phyloP scores from a whole-genome alignment of 2,797 vertebrate species.

The Parotocinclus haroldoi region DNA sequence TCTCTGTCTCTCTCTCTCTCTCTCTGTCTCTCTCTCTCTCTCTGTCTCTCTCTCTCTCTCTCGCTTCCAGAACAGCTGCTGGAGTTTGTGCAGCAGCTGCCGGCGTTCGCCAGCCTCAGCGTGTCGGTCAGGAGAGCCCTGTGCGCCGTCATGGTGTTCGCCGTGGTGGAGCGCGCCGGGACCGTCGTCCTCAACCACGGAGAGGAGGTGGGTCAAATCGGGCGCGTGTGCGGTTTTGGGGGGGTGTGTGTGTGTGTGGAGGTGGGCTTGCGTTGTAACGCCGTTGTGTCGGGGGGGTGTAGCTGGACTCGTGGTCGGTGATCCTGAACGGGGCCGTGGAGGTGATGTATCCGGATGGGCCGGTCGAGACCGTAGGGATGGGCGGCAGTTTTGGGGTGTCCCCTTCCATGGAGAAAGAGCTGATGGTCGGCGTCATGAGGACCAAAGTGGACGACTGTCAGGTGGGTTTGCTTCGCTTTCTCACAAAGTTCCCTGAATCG shows the following conservation, averaged over 20 bases:
- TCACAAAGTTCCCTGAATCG: no score
- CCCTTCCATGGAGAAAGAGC: constrained; percentile 96
- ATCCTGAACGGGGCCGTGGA: constrained; percentile 98
- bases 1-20: no score
- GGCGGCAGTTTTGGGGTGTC: constrained; percentile 98
- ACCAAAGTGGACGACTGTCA: constrained; percentile 99
- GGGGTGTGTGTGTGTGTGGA: constrained; percentile 10
- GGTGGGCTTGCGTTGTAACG: no score
- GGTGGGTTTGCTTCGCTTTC: constrained; percentile 53
- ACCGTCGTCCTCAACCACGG: constrained; percentile 94
- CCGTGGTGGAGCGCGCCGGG: constrained; percentile 94
- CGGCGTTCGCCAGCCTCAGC: constrained; percentile 99
- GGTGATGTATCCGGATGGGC: constrained; percentile 87
- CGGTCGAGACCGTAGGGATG: constrained; percentile 93
- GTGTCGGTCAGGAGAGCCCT: constrained; percentile 97
- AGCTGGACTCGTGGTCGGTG: constrained; percentile 99
- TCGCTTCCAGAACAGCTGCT: constrained; percentile 93
- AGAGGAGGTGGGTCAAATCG: constrained; percentile 82
- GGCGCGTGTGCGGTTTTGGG: not conserved
- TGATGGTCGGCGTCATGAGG: constrained; percentile 98
- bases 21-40: no score
- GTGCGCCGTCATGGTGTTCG: constrained; percentile 98
- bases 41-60: constrained; percentile 20
- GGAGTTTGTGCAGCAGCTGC: constrained; percentile 99
- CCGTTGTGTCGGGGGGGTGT: not conserved